Evolutionary conservation across 2,797 vertebrate genomes (phyloP).

Genomic region (Alfaro cultratus): DNA sequence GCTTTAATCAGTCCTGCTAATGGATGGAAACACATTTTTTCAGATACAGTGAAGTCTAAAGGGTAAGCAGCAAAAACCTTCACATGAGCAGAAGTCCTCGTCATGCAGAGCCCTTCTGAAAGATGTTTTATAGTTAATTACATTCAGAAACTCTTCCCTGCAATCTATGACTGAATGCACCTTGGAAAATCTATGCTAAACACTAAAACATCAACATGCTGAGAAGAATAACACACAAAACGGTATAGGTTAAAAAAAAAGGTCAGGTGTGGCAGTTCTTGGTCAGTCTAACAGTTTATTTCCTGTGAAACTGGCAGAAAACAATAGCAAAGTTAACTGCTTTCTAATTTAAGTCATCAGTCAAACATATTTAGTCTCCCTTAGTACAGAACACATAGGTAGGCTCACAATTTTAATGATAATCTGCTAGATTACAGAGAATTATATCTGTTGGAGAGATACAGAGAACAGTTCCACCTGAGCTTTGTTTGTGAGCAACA

Average conservation of each 20-base stretch:
- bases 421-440: constrained; percentile 6
- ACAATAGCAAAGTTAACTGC: not conserved
- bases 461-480: not conserved
- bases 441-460: constrained; percentile 27
- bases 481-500: not conserved
- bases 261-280: not conserved
- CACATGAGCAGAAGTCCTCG: constrained; percentile 33
- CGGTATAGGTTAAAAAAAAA: not conserved
- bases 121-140: constrained; percentile 22
- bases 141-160: constrained; percentile 39
- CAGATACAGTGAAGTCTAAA: constrained; percentile 31
- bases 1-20: constrained; percentile 27
- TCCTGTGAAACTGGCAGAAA: not conserved
- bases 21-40: constrained; percentile 30
- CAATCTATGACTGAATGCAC: constrained; percentile 5
- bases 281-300: not conserved
- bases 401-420: not conserved
- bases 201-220: not conserved
- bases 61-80: constrained; percentile 14
- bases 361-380: not conserved
- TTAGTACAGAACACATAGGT: constrained; percentile 6
- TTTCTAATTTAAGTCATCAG: constrained; percentile 1
- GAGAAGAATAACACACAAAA: constrained; percentile 1
- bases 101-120: constrained; percentile 33
- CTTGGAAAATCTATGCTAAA: constrained; percentile 18